Base-by-base conservation (phyloP, 2,797 vertebrate genomes). In the Artibeus jamaicensis region DNA sequence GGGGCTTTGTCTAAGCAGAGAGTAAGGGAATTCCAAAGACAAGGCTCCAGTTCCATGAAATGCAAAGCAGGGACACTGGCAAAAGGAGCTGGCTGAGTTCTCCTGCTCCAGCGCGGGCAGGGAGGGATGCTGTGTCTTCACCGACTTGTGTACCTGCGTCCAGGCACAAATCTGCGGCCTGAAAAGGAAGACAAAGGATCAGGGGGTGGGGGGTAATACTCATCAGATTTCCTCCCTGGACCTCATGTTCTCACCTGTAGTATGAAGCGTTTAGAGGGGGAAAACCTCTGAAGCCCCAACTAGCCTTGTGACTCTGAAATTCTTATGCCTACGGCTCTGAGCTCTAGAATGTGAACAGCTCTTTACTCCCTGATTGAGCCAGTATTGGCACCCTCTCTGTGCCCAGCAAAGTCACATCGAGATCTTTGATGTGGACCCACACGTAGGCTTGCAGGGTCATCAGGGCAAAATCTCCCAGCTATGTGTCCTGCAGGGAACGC, bases 11-110 rank as follows among this genome's bases (percentile, higher is more conserved):
- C 93, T 93, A 29, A 74, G 68, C 50, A 42, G 42, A 89, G 50
- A 83, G 70, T 42, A 73, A 93, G 57, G 65, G 74, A 92, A 85
- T 94, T 96, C 65, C 59, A 89, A 22, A 93, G 22, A 86, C 85
- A 92, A 92, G 32, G 3, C 19, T 57, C 7, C 14, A 15, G 50
- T 95, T 71, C 78, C 29, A 67, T 34, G 78, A 82, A 89, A 91
- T 88, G 53, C 29, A 82, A 93, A 95, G 73, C 68, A 82, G 5
- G 48, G n/a, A 59, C 77, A 9, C 16, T 9, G 46, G 21, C 21
- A 44, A 37, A 84, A 84, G 9, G 4, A 34, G 14, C 11, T 37
- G 59, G n/a, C 46, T 39, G 42, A n/a, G 67, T 32, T 85, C 39
- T 42, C 39, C 39, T 70, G n/a, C 22, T 65, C 2, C 26, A 14